Conservation (phyloP, 2,113 vertebrate species). For the Stercorarius parasiticus region DNA sequence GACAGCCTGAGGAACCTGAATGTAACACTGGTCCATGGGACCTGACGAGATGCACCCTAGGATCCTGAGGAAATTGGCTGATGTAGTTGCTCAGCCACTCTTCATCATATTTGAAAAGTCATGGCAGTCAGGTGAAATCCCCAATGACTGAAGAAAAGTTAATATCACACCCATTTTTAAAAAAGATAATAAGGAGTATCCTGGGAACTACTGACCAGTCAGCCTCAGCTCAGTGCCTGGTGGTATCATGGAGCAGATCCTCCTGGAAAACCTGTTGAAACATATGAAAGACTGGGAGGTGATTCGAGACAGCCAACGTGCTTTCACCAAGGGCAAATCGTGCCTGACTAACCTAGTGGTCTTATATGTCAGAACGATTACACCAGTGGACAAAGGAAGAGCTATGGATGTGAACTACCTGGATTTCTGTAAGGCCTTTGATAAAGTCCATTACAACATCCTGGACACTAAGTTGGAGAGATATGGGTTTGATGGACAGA, state of each 20-base stretch:
- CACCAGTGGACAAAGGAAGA: not conserved
- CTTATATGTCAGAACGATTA: not conserved
- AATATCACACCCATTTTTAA: not conserved
- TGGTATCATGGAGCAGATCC: not conserved
- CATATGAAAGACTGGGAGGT: not conserved
- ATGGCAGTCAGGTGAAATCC: not conserved
- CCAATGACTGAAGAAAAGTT: not conserved
- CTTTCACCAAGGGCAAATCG: not conserved
- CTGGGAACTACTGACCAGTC: not conserved
- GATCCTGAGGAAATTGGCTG: not conserved
- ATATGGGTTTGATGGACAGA: not conserved
- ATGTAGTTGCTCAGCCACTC: not conserved
- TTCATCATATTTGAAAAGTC: not conserved
- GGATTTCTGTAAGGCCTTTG: not conserved
- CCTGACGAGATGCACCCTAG: not conserved
- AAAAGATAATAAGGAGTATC: not conserved
- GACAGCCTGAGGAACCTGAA: not conserved
- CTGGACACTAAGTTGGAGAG: not conserved
- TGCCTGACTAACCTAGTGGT: not conserved
- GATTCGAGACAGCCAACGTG: accelerated
- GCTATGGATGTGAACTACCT: accelerated
- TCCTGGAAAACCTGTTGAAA: not conserved
- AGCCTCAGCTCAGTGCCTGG: not conserved
- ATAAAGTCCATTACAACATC: not conserved
- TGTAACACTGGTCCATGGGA: not conserved